Conservation (phyloP, 2,797 vertebrate genomes). For the Hemitrygon akajei region DNA sequence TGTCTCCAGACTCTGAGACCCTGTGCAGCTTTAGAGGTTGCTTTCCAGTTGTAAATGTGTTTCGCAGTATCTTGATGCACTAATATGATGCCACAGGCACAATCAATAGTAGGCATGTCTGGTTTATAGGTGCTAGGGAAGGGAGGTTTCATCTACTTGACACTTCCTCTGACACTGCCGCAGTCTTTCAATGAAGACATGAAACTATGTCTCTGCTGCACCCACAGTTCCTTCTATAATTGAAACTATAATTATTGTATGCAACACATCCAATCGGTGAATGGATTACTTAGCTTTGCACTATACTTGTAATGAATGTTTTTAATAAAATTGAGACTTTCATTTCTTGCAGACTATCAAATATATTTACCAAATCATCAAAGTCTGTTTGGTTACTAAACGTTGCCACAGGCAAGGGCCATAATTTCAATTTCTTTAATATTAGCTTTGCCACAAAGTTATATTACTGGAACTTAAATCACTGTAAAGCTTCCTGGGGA, state of each 20-base stretch:
- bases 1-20: not conserved
- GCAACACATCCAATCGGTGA: conserved; percentile 4
- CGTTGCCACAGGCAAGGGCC: conserved; percentile 15
- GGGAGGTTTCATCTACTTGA: conserved; percentile 12
- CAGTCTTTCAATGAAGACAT: conserved; percentile 2
- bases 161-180: conserved; percentile 5
- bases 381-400: conserved; percentile 36
- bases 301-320: conserved; percentile 29
- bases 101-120: conserved; percentile 20
- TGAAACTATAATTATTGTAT: conserved; percentile 30
- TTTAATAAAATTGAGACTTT: conserved; percentile 32
- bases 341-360: conserved; percentile 23
- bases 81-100: conserved; percentile 19
- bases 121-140: conserved; percentile 25
- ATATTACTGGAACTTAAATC: not conserved
- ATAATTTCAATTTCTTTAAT: conserved; percentile 33
- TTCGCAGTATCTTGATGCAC: conserved; percentile 30
- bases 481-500: not conserved
- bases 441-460: conserved; percentile 7
- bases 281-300: conserved; percentile 5
- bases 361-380: conserved; percentile 34
- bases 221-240: conserved; percentile 26
- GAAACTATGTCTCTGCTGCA: not conserved
- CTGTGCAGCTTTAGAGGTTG: not conserved
- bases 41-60: conserved; percentile 27